A percentile compares a stretch with the other conserved stretches of the same genome.
These are phyloP conservation scores for Syngnathus floridae DNA, from an alignment of 2,113 vertebrate genomes.

Conservation along the genomic window DNA sequence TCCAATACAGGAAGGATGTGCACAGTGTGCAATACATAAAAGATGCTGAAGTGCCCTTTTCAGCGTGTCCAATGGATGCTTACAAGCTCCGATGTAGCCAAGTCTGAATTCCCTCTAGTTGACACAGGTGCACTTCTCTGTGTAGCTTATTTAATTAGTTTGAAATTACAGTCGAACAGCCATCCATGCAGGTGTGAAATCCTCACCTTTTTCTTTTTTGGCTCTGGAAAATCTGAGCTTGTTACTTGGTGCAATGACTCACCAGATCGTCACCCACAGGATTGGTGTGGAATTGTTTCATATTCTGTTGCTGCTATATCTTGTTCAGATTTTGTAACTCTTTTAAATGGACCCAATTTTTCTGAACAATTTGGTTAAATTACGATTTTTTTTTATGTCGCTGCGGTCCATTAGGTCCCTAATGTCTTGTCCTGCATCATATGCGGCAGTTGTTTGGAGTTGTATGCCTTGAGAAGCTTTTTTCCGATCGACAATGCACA, in stretches of 20 bases:
- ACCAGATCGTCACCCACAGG: neutral
- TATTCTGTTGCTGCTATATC: neutral
- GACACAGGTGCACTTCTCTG: conserved; percentile 44
- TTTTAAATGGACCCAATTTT: no score
- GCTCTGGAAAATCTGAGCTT: neutral
- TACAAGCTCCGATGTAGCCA: conserved; percentile 26
- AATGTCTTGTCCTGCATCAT: neutral
- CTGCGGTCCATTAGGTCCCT: neutral
- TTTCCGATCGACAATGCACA: neutral
- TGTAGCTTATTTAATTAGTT: conserved; percentile 43
- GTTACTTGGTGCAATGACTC: neutral
- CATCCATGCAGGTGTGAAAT: conserved; percentile 1
- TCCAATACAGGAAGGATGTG: conserved; percentile 29
- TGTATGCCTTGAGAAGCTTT: neutral
- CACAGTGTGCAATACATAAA: conserved; percentile 34
- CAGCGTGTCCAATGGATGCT: conserved; percentile 27
- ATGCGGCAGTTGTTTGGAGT: neutral
- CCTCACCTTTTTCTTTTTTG: neutral
- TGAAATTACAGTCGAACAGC: conserved; percentile 32
- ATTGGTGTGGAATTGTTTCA: neutral
- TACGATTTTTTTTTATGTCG: no score
- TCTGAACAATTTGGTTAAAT: no score
- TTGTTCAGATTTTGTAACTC: no score
- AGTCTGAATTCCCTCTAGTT: conserved; percentile 34
- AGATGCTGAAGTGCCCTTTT: conserved; percentile 21